Conservation (phyloP, 2,113 vertebrate genomes). For the Perccottus glenii region DNA sequence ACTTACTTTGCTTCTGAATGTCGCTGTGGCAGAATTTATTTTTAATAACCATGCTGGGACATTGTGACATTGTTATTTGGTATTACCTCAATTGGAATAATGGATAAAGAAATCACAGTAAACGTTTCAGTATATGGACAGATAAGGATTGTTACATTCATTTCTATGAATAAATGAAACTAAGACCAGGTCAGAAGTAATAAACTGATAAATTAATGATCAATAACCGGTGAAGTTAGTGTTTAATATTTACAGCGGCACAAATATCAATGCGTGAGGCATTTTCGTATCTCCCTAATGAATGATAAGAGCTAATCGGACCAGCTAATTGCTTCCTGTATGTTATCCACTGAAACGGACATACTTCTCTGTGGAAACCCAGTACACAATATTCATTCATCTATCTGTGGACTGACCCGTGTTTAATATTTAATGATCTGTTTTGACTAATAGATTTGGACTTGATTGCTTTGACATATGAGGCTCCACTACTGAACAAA, state of each 20-base stretch:
- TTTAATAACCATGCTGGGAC: neutral
- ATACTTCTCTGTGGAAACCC: neutral
- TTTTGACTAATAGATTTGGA: conserved; percentile 43
- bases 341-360: conserved; percentile 1
- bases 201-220: conserved; percentile 18
- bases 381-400: conserved; percentile 13
- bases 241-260: conserved; percentile 28
- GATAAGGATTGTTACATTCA: neutral
- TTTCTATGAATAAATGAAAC: conserved; percentile 9
- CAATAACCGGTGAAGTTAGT: conserved; percentile 37
- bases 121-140: neutral
- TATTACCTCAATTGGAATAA: neutral
- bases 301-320: conserved; percentile 45
- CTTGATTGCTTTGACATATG: conserved; percentile 16
- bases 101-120: neutral
- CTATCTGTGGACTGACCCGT: neutral
- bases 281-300: conserved; percentile 34
- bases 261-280: conserved; percentile 32
- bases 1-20: neutral
- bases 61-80: neutral
- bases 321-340: conserved; percentile 34
- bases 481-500: conserved; percentile 13
- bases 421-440: conserved; percentile 59
- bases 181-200: neutral
- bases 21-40: neutral